phyloP scores from a whole-genome alignment of 2,888 invertebrate species.

The Thera obeliscata region DNA sequence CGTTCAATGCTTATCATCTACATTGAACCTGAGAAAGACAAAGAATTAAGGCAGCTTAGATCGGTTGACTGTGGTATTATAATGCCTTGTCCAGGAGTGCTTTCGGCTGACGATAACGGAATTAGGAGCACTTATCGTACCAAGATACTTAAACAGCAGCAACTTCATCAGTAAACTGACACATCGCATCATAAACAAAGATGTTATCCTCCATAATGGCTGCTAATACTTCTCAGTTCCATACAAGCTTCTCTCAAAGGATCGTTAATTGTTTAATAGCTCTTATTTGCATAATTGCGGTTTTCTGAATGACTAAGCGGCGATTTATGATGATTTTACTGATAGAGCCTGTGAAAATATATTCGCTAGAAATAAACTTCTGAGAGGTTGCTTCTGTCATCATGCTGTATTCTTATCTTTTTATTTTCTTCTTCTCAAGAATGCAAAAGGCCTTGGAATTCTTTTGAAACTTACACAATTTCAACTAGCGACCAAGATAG shows the following conservation, averaged over 20 bases:
- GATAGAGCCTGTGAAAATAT: constrained; percentile 2
- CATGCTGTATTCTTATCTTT: no score
- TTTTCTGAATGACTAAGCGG: constrained; percentile 34
- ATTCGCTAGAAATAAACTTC: neutral
- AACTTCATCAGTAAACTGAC: constrained; percentile 12
- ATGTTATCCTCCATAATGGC: constrained; percentile 29
- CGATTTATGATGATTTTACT: constrained; percentile 10
- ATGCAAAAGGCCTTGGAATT: constrained; percentile 13
- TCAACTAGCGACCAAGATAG: constrained; percentile 17
- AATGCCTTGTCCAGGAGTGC: no score
- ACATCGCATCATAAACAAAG: constrained; percentile 20
- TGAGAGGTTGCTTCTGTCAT: constrained; percentile 1
- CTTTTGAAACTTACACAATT: constrained; percentile 16
- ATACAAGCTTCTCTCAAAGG: constrained; percentile 33
- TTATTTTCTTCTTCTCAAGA: neutral
- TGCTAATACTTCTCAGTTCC: constrained; percentile 28
- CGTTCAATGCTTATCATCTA: no score
- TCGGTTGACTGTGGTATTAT: no score
- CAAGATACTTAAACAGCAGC: neutral
- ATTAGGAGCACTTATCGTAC: no score
- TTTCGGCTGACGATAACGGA: no score
- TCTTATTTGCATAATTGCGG: constrained; percentile 36
- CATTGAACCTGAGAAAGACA: no score
- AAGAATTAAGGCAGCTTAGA: no score
- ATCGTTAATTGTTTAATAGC: constrained; percentile 35